Evolutionary conservation across 64 coral and sea anemone genomes (phyloP), one percentile per base, ranked within the genome.

Genomic region (Exaiptasia diaphana): DNA sequence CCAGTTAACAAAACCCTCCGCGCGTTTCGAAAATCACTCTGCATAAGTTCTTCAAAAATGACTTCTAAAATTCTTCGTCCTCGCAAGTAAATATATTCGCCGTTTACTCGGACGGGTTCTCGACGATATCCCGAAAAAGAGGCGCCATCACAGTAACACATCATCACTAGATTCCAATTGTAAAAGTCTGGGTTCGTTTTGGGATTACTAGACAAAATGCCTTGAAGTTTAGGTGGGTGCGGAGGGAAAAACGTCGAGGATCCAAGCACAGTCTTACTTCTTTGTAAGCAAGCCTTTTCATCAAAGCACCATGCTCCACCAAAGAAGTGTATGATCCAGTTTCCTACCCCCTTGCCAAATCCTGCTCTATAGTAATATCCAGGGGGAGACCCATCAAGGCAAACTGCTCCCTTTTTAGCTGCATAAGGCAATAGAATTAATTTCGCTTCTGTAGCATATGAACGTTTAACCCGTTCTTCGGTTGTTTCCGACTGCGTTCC

Each of bases 241-340:
- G 64, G n/a, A 3, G 93, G 93, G 12, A 90, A 90, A 42, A 79
- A 80, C 21, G 73, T 87, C 5, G 84, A 75, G 7, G 95, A 99
- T 17, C 95, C 95, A 7, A 88, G 79, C 0, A 78, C 27, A 6
- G 83, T 84, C 53, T 92, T 88, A 46, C 84, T 99, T 58, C 95
- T 78, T 61, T 99, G 95, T 30, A 88, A 50, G 50, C 95, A 99
- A 3, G 95, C 86, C 18, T 76, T 54, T 38, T 93, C 95, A 53
- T 99, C 95, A 8, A 80, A 99, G 53, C 95, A 99, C 95, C 95
- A 99, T 20, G 95, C 95, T 42, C 95, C 95, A 3, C 95, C 95
- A 12, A 80, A 83, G 75, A 99, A 92, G 49, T 89, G 85, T 74
- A 99, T 71, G 50, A 99, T 81, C 95, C 95, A 99, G 28, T 93